These are phyloP conservation scores for Kobus ellipsiprymnus DNA, from an alignment of 2,113 vertebrate genomes.

Conservation along the genomic window DNA sequence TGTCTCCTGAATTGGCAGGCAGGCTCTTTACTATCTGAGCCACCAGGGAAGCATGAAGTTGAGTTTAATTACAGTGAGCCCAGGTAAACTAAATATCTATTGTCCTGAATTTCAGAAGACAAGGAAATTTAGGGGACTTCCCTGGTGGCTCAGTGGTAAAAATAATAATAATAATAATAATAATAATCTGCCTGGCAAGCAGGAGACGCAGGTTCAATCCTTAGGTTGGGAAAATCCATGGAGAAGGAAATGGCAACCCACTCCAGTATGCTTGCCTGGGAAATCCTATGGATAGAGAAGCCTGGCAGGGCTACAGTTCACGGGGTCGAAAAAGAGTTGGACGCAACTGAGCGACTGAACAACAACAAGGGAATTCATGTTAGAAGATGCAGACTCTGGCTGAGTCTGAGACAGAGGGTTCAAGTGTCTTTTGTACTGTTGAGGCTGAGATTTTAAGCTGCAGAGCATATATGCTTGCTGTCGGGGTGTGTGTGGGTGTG, in stretches of 20 bases:
- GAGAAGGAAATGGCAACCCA: not conserved
- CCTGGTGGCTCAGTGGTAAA: not conserved
- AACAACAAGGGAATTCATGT: not conserved
- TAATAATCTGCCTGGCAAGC: not conserved
- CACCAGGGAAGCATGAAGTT: not conserved
- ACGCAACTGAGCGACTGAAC: not conserved
- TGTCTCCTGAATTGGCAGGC: not conserved
- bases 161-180: not conserved
- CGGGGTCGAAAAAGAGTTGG: not conserved
- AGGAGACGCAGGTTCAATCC: not conserved
- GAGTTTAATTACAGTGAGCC: not conserved
- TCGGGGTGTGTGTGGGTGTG: not conserved
- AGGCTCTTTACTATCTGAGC: not conserved
- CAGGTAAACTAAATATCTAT: not conserved
- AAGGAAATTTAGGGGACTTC: not conserved
- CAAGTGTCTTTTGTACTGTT: not conserved
- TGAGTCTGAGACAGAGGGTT: not conserved
- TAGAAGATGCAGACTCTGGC: not conserved
- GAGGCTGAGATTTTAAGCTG: not conserved
- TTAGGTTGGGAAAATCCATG: not conserved
- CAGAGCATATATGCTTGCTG: not conserved
- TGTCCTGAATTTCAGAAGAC: not conserved
- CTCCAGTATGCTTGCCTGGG: not conserved
- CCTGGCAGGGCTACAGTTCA: not conserved
- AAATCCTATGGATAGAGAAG: not conserved